These are phyloP conservation scores for Peromyscus aztecus DNA, from an alignment of 2,797 vertebrate species.

Conservation along the genomic window DNA sequence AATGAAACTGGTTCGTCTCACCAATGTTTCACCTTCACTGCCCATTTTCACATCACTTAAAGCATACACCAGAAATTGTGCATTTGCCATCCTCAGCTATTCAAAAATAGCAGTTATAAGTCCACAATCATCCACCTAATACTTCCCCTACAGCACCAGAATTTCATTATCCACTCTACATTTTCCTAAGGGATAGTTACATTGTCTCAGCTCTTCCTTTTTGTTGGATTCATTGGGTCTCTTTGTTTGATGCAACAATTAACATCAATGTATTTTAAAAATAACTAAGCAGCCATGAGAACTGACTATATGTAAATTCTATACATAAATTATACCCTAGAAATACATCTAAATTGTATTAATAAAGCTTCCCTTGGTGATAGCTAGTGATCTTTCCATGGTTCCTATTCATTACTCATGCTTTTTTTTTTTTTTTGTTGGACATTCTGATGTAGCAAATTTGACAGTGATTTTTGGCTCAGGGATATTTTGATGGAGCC, in stretches of 20 bases:
- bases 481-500: background rate
- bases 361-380: background rate
- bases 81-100: slow-evolving; percentile 35
- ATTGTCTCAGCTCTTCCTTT: background rate
- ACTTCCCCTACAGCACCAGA: background rate
- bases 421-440: slow-evolving; percentile 13
- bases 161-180: background rate
- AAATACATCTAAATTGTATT: slow-evolving; percentile 6
- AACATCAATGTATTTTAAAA: slow-evolving; percentile 44
- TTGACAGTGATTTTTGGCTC: background rate
- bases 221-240: slow-evolving; percentile 50
- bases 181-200: slow-evolving; percentile 15
- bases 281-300: slow-evolving; percentile 17
- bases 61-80: background rate
- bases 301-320: background rate
- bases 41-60: background rate
- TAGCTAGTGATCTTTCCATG: background rate
- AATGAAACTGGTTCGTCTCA: background rate
- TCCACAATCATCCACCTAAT: background rate
- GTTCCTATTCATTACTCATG: background rate
- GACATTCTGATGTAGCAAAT: background rate
- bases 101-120: slow-evolving; percentile 5
- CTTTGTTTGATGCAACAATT: slow-evolving; percentile 38
- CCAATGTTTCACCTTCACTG: background rate
- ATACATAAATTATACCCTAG: background rate